Evolutionary conservation across 2,113 vertebrate genomes (phyloP).

Genomic region (Petaurus breviceps): DNA sequence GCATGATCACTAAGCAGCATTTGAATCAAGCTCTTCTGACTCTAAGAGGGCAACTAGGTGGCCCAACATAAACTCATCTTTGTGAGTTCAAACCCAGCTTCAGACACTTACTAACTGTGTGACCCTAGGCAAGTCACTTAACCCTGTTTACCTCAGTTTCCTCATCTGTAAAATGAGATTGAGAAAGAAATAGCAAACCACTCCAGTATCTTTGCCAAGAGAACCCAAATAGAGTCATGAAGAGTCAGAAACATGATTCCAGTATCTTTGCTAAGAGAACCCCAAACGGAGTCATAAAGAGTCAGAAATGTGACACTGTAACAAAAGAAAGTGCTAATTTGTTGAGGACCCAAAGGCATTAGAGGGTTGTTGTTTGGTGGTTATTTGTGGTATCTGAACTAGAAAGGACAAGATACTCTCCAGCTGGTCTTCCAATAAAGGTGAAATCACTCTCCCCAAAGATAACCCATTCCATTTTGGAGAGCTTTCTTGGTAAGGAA

Average conservation of each 20-base stretch:
- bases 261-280: background rate
- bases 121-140: background rate
- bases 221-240: background rate
- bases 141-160: background rate
- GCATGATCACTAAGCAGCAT: background rate
- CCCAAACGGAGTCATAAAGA: background rate
- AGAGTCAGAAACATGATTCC: background rate
- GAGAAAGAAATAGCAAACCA: background rate
- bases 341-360: background rate
- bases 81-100: background rate
- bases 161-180: background rate
- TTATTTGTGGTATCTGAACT: background rate
- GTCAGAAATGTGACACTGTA: background rate
- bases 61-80: background rate
- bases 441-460: background rate
- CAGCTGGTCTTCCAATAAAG: background rate
- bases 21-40: background rate
- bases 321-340: background rate
- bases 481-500: background rate
- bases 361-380: background rate
- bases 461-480: background rate
- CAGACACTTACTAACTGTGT: background rate
- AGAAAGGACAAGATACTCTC: background rate
- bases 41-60: background rate
- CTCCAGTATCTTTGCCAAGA: background rate